phyloP scores from a whole-genome alignment of 2,113 vertebrate species.

The Nyctereutes procyonoides region DNA sequence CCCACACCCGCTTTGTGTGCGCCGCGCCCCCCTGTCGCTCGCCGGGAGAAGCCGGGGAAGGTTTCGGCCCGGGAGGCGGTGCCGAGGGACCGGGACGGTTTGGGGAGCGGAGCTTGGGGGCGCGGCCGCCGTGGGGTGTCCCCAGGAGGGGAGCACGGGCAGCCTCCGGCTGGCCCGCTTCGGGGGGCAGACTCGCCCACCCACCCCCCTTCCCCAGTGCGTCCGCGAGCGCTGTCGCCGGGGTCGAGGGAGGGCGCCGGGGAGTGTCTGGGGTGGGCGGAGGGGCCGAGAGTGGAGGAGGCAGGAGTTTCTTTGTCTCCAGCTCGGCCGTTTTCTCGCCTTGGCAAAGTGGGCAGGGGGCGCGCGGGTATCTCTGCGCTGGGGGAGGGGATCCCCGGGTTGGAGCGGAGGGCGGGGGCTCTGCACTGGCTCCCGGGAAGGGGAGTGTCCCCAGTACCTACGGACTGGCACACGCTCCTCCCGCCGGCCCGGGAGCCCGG shows the following conservation, averaged over 20 bases:
- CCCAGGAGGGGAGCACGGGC: not conserved
- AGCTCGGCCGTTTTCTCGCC: slow-evolving; percentile 81
- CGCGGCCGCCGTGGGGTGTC: slow-evolving; percentile 9
- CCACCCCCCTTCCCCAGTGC: not conserved
- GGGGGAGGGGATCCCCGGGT: slow-evolving; percentile 64
- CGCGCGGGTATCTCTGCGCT: slow-evolving; percentile 70
- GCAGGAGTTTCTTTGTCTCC: slow-evolving; percentile 89
- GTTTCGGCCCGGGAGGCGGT: not conserved
- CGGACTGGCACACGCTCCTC: not conserved
- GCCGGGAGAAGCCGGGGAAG: not conserved
- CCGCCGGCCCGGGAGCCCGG: not conserved
- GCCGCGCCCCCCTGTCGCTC: slow-evolving; percentile 53
- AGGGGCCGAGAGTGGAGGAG: slow-evolving; percentile 73
- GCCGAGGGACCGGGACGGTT: slow-evolving; percentile 34
- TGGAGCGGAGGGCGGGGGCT: not conserved
- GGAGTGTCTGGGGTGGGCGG: slow-evolving; percentile 73
- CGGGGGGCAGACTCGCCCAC: slow-evolving; percentile 29
- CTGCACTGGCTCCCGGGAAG: not conserved
- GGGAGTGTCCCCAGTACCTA: not conserved
- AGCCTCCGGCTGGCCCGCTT: not conserved
- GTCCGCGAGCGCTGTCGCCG: slow-evolving; percentile 2
- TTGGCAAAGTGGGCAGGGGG: slow-evolving; percentile 83
- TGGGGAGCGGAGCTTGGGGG: not conserved
- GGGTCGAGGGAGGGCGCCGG: slow-evolving; percentile 74
- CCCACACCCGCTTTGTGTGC: slow-evolving; percentile 72